Conservation (phyloP, 2,888 invertebrate species). For the Himalopsyche tibetana region DNA sequence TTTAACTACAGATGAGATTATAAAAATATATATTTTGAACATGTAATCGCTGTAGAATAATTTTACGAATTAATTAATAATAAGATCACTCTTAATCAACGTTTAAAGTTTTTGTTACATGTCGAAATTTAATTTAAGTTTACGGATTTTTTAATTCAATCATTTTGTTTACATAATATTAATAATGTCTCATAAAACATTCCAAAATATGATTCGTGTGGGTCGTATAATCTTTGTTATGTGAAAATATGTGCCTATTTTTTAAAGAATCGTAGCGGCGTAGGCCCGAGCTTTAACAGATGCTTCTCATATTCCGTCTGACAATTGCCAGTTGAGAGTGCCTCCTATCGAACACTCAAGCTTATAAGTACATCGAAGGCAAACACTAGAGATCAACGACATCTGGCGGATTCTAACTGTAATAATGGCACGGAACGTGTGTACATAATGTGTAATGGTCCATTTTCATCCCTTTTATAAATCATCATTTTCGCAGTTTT, state of each 20-base stretch:
- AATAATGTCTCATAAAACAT: no score
- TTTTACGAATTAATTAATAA: no score
- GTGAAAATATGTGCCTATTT: neutral
- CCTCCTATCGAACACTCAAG: conserved; percentile 50
- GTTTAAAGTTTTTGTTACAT: no score
- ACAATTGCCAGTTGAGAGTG: conserved; percentile 49
- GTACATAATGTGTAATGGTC: conserved; percentile 36
- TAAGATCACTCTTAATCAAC: no score
- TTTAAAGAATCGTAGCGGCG: neutral
- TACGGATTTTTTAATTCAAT: no score
- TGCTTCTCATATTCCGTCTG: conserved; percentile 47
- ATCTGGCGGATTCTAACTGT: conserved; percentile 53
- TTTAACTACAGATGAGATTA: no score
- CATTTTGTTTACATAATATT: no score
- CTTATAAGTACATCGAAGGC: conserved; percentile 45
- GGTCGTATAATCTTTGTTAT: neutral
- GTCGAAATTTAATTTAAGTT: no score
- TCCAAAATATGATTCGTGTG: neutral
- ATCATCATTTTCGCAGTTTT: conserved; percentile 39
- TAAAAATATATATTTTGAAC: no score
- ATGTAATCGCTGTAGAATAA: no score
- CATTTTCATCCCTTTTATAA: conserved; percentile 43
- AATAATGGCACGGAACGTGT: conserved; percentile 41
- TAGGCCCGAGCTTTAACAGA: neutral
- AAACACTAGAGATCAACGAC: conserved; percentile 49